Base-by-base conservation (phyloP, 2,113 vertebrate genomes). In the Butorides virescens region DNA sequence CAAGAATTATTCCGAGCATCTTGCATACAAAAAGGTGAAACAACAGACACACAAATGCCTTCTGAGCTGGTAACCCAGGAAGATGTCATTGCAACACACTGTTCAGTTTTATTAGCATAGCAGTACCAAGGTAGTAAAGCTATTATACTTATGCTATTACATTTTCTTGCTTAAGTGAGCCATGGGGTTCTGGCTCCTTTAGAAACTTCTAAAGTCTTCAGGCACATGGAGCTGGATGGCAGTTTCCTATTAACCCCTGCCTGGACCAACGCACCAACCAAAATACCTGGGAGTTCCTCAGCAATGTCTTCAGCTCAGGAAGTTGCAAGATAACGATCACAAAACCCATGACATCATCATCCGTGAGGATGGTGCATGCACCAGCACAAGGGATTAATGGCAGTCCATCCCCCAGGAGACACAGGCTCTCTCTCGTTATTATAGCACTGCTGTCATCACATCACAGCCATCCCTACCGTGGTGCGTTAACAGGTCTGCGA, bases 341-440 rank as follows among this genome's bases (percentile, higher is more conserved):
- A 56, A 25, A 75, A 90, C 9, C 30, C 15, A 30, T 7, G 0
- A 7, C 49, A 50, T 6, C 25, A 14, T 26, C 47, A 47, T 90
- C 65, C 42, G 46, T n/a, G 46, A 86, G 66, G 75, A 61, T 0
- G 5, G 22, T 5, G 17, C 36, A 52, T 25, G 46, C 21, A 55
- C 10, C 42, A 77, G 65, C 36, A 30, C 12, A 46, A 61, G 71
- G 20, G 19, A 26, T 10, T 36, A 4, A 22, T 0, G 5, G 29
- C 73, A 77, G 19, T 26, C 22, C 39, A 42, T 65, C 12, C 55
- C 56, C 8, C 29, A 78, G 39, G 39, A 74, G 37, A 32, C 71
- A 56, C 11, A 15, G 42, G 26, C 17, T 63, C 11, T 11, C 32
- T 16, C 46, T 74, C 0, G 0, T 21, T 42, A 8, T 5, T 15